Evolutionary conservation across 2,888 invertebrate genomes (phyloP), one percentile per base, ranked within the genome.

Genomic region (Leptogaster cylindrica): DNA sequence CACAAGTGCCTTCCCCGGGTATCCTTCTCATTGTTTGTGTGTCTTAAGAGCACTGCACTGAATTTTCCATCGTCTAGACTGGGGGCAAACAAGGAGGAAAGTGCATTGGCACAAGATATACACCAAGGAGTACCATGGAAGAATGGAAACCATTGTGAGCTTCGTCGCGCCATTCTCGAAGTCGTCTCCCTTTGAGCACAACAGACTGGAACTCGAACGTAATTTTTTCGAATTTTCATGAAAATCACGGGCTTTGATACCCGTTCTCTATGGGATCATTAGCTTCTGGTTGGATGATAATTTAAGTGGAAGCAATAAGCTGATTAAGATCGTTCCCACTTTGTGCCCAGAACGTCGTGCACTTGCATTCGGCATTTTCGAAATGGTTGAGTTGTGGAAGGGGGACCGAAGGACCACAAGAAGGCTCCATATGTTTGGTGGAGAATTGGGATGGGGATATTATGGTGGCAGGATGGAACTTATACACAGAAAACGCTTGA

Each of bases 51-150:
- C 44, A 61, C 44, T 61, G 61, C 44, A 61, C 61, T 61, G 61
- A 61, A 61, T 61, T 61, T 55, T 61, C 61, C 61, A 61, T 65
- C 55, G 70, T 70, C 70, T 70, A 70, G 70, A 70, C 70, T 70
- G 63, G 68, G 48, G 66, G 66, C 55, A 66, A 48, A 66, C 46
- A 66, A 58, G 46, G 55, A 66, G 58, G 55, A 66, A 55, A 66
- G 66, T 66, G 66, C 66, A 66, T 66, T 66, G 66, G 66, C 66
- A 65, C 65, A 65, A 41, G 39, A 52, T 39, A 51, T 65, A 18
- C 61, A 61, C 61, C 44, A 44, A 61, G 61, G 41, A 61, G 44
- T 44, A 41, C 44, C 41, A 28, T 44, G n/a, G 27, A 61, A 61
- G 61, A 58, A 58, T 58, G 58, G 41, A 41, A 25, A 41, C 61